A percentile compares a stretch with the other conserved stretches of the same genome.
Evolutionary conservation across 2,888 invertebrate genomes (phyloP).

Genomic region (Opisthograptis luteolata): DNA sequence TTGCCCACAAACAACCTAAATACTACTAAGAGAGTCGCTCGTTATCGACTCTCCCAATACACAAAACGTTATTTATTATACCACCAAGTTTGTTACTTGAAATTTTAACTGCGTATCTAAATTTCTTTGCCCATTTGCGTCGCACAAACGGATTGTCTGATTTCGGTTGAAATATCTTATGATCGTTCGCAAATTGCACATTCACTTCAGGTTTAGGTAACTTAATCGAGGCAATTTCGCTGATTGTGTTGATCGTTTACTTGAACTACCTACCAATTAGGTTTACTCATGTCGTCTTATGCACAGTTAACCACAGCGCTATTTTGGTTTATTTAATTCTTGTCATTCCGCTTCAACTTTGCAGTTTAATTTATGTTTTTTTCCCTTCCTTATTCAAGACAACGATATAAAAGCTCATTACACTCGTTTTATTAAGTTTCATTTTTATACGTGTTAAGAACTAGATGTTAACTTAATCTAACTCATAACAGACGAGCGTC

Average conservation of each 20-base stretch:
- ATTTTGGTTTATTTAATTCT: neutral
- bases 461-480: slow-evolving; percentile 9
- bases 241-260: neutral
- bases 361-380: neutral
- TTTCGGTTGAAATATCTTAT: neutral
- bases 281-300: too few relatives aligned
- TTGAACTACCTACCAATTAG: neutral
- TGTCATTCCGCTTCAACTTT: neutral
- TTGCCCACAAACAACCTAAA: slow-evolving; percentile 56
- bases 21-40: slow-evolving; percentile 39
- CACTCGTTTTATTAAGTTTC: slow-evolving; percentile 1
- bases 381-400: neutral
- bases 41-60: slow-evolving; percentile 27
- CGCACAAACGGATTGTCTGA: neutral
- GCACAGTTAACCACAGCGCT: neutral
- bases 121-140: slow-evolving; percentile 13
- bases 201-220: neutral
- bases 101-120: slow-evolving; percentile 15
- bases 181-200: too few relatives aligned
- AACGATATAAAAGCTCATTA: slow-evolving; percentile 1
- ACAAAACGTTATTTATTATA: slow-evolving; percentile 25
- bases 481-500: slow-evolving; percentile 4
- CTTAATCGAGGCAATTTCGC: neutral
- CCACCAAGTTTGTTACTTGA: slow-evolving; percentile 8
- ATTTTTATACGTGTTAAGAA: neutral